Evolutionary conservation across 1,140 invertebrate species (phyloP).

Genomic region (Cheumatopsyche charites): DNA sequence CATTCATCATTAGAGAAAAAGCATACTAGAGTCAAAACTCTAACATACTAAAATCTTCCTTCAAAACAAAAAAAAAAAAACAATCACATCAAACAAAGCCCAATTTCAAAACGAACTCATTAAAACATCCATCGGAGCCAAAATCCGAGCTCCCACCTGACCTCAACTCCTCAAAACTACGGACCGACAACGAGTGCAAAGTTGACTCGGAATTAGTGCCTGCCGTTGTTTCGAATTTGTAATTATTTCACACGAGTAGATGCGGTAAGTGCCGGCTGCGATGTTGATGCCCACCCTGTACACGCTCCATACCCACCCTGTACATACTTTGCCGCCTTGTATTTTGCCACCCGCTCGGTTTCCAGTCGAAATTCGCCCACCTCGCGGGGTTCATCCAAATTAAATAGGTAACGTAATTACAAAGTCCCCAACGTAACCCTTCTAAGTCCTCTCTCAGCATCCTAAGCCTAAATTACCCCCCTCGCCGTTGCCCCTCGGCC

Average conservation of each 20-base stretch:
- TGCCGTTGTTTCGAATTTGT: conserved; percentile 34
- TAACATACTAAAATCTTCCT: too few relatives aligned
- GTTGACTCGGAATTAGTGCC: neutral
- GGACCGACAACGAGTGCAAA: too few relatives aligned
- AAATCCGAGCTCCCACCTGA: too few relatives aligned
- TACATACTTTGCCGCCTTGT: conserved; percentile 2
- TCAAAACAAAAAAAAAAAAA: too few relatives aligned
- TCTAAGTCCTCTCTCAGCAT: conserved; percentile 44
- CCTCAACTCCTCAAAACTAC: too few relatives aligned
- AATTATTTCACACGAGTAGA: conserved; percentile 43
- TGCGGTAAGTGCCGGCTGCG: conserved; percentile 31
- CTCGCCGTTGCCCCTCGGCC: conserved; percentile 6
- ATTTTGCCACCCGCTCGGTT: too few relatives aligned
- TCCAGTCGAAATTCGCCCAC: neutral
- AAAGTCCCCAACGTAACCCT: conserved; percentile 44
- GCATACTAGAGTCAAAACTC: too few relatives aligned
- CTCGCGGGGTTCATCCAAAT: conserved; percentile 43
- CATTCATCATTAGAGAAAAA: too few relatives aligned
- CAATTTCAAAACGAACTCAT: too few relatives aligned
- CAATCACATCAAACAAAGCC: too few relatives aligned
- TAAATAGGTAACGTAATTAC: conserved; percentile 49
- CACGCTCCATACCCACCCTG: neutral
- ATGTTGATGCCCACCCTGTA: neutral
- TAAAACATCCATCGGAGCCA: too few relatives aligned
- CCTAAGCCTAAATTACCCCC: conserved; percentile 47